Percentiles rank a stretch among this genome's conserved stretches.
phyloP scores from a whole-genome alignment of 2,113 vertebrate genomes.

The Pontoporia blainvillei region DNA sequence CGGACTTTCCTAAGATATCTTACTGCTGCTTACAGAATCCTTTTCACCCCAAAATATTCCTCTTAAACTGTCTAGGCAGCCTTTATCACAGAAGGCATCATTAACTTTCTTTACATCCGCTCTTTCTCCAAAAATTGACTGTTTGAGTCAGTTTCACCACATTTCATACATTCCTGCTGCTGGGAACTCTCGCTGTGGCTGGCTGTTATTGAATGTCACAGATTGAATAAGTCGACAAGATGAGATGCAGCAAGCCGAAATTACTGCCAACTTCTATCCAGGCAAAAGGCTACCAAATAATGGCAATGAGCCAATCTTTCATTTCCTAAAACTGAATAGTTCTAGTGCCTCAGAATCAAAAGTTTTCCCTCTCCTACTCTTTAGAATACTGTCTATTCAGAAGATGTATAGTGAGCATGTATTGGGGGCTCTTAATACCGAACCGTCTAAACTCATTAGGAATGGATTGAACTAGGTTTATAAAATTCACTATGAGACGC shows the following conservation, averaged over 20 bases:
- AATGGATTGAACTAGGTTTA: background rate
- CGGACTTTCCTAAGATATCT: background rate
- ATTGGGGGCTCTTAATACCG: background rate
- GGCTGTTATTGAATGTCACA: background rate
- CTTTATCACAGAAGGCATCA: background rate
- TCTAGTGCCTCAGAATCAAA: background rate
- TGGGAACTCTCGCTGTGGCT: background rate
- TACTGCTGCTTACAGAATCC: background rate
- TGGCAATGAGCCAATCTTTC: background rate
- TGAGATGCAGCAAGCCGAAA: background rate
- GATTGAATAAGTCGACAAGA: background rate
- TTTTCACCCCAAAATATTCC: background rate
- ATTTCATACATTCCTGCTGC: background rate
- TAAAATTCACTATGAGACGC: background rate
- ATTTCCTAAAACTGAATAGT: background rate
- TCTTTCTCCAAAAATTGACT: background rate
- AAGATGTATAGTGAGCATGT: background rate
- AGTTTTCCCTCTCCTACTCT: background rate
- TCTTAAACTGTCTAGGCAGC: background rate
- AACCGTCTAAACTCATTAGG: background rate
- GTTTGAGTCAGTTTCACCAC: background rate
- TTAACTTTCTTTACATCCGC: background rate
- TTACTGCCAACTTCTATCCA: background rate
- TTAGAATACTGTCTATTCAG: background rate
- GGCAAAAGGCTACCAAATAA: background rate